Conservation (phyloP, 2,113 vertebrate species). For the Pelvicachromis taeniatus region DNA sequence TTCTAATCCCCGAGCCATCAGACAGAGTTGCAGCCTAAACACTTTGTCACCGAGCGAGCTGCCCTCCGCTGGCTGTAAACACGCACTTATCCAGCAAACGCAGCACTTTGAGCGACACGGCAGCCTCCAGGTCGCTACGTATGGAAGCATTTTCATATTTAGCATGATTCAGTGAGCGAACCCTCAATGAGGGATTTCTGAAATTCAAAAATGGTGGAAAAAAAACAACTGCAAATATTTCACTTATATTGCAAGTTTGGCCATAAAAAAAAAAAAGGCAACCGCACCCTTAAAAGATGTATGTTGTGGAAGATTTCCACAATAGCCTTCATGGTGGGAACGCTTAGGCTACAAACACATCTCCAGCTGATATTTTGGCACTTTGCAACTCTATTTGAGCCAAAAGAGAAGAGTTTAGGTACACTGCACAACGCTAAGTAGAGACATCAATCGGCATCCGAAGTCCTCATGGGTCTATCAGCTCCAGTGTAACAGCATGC, state of each 20-base stretch:
- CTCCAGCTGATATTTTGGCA: background rate
- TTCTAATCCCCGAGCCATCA: constrained; percentile 71
- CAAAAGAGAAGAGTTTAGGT: constrained; percentile 9
- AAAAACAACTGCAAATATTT: background rate
- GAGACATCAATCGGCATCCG: constrained; percentile 38
- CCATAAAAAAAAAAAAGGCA: background rate
- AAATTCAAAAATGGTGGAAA: background rate
- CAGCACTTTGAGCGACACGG: constrained; percentile 36
- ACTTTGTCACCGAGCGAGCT: constrained; percentile 55
- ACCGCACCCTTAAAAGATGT: background rate
- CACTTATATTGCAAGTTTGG: background rate
- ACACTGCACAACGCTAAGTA: constrained; percentile 12
- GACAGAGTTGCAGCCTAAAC: constrained; percentile 66
- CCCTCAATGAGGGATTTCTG: background rate
- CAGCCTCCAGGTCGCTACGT: background rate
- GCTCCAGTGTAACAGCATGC: constrained; percentile 22
- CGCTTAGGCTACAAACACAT: background rate
- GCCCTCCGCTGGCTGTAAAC: constrained; percentile 14
- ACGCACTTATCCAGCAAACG: constrained; percentile 31
- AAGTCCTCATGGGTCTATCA: constrained; percentile 33
- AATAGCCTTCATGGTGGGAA: background rate
- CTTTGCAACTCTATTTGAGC: background rate
- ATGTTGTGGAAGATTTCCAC: background rate
- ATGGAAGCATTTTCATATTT: background rate
- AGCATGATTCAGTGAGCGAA: background rate